Conservation (phyloP, 2,888 invertebrate species). For the Agrotis ipsilon region DNA sequence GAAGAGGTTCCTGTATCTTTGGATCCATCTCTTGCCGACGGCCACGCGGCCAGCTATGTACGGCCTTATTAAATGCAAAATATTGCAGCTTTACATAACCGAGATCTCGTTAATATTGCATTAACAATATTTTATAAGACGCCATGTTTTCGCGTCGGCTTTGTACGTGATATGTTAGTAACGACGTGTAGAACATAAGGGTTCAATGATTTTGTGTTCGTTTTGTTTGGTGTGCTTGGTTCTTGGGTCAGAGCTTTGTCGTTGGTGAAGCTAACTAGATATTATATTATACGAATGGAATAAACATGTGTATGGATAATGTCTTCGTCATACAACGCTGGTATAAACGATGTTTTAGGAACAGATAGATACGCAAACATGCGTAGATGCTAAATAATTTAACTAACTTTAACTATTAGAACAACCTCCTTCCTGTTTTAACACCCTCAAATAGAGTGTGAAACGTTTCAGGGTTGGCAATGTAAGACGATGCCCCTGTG, state of each 20-base stretch:
- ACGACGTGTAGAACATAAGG: conserved; percentile 47
- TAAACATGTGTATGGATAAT: background rate
- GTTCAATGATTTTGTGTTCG: conserved; percentile 39
- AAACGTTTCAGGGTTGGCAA: too few species aligned
- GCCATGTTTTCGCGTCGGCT: conserved; percentile 72
- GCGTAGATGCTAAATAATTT: too few species aligned
- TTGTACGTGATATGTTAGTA: conserved; percentile 54
- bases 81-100: conserved; percentile 86
- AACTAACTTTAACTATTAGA: too few species aligned
- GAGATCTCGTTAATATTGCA: conserved; percentile 87
- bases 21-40: conserved; percentile 85
- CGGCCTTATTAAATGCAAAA: conserved; percentile 89
- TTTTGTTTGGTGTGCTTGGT: conserved; percentile 21
- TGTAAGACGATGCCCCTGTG: too few species aligned
- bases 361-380: too few species aligned
- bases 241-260: conserved; percentile 6
- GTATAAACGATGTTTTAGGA: background rate
- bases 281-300: background rate
- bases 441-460: too few species aligned
- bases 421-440: too few species aligned
- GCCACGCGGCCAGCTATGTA: conserved; percentile 82
- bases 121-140: conserved; percentile 84
- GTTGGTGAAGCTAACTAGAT: background rate
- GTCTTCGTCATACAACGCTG: background rate
- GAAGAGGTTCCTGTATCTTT: conserved; percentile 78